Evolutionary conservation across 2,797 vertebrate genomes (phyloP), one percentile per base, ranked within the genome.

Genomic region (Lemur catta): DNA sequence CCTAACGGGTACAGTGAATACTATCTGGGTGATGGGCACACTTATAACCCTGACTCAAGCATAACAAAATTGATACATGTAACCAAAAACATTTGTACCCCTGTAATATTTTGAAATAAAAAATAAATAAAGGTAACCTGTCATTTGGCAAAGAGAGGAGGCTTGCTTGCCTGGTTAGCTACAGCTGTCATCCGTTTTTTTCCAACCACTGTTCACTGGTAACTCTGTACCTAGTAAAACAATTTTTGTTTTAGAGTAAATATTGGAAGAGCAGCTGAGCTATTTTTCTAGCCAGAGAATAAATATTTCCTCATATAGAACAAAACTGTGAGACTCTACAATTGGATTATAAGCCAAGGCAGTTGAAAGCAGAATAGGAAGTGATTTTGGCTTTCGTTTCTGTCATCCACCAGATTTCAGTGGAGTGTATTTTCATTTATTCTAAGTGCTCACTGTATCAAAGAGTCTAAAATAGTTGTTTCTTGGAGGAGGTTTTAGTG

Each of bases 271-370:
- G 79, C 18, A 9, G 52, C 67, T 61, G 35, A 84, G 59, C 41
- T 97, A 18, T 76, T 95, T 95, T 94, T 92, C 86, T 84, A 87
- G 71, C 59, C 61, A 76, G 79, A 93, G 89, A 89, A 84, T 96
- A 95, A 97, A 95, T 63, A 84, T 80, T 81, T 89, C 75, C 86
- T 87, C 82, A 87, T 69, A 14, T 28, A 82, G 50, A 96, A 61
- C 71, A 89, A 94, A 95, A 91, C 85, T 69, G 80, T 81, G 85
- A 97, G 92, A 90, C 74, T 89, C 67, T 92, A 48, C 4, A 43
- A 11, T 55, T 57, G 85, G 67, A 86, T 79, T 63, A 55, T 46
- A 86, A 95, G 82, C 94, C 95, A 86, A 89, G 46, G n/a, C 59
- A 30, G 67, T 71, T 4, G 63, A 82, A 69, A 30, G 79, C 38